Conservation (phyloP, 2,113 vertebrate species). For the Hymenochirus boettgeri region DNA sequence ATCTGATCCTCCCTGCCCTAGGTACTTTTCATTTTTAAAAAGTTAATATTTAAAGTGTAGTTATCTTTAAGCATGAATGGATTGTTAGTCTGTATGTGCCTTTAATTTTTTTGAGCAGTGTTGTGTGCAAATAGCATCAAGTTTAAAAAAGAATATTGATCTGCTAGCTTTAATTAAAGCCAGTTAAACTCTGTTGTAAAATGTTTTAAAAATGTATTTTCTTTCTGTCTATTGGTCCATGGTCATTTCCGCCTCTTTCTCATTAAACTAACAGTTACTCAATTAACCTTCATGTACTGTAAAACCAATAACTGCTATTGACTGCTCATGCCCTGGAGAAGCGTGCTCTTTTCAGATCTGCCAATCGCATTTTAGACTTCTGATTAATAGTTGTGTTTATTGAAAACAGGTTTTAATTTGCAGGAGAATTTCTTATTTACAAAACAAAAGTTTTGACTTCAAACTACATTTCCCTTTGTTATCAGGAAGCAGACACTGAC, state of each 20-base stretch:
- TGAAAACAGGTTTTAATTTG: background rate
- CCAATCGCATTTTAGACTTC: background rate
- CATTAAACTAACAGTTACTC: background rate
- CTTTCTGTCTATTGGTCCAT: background rate
- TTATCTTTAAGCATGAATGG: too few relatives aligned
- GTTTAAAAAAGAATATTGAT: background rate
- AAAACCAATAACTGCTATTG: background rate
- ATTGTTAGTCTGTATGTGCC: background rate
- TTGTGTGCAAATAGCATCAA: background rate
- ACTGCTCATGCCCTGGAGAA: background rate
- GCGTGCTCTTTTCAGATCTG: background rate
- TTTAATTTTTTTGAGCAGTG: background rate
- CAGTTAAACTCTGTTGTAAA: background rate
- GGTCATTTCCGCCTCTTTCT: background rate
- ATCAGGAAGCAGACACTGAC: conserved; percentile 92
- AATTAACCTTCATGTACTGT: background rate
- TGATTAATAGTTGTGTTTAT: background rate
- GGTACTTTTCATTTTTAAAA: background rate
- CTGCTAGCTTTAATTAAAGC: background rate
- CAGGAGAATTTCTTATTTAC: background rate
- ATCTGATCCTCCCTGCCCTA: too few relatives aligned
- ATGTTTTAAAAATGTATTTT: background rate
- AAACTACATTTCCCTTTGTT: background rate
- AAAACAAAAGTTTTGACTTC: background rate
- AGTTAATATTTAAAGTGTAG: too few relatives aligned